Conservation (phyloP, 2,797 vertebrate genomes). For the Poecile montanus region DNA sequence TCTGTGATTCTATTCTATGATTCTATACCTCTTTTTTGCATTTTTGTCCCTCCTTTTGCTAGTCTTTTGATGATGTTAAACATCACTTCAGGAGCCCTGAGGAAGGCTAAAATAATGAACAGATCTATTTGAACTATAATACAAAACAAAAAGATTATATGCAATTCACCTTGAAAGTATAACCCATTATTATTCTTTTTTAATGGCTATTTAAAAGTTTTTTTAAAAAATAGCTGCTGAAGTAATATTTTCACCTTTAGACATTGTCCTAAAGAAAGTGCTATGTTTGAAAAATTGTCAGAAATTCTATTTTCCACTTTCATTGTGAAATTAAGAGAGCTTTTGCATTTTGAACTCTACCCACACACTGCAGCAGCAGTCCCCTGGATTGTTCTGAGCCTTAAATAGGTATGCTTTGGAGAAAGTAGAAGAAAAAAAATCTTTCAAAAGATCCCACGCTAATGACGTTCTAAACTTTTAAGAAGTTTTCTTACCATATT, state of each 20-base stretch:
- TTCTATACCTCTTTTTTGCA: background rate
- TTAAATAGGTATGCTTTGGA: constrained; percentile 53
- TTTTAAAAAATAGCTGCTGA: background rate
- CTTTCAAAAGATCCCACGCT: constrained; percentile 26
- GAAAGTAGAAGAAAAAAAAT: constrained; percentile 51
- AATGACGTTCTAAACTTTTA: constrained; percentile 62
- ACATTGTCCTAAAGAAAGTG: constrained; percentile 44
- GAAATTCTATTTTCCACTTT: constrained; percentile 58
- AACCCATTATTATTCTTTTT: constrained; percentile 34
- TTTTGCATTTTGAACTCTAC: constrained; percentile 59
- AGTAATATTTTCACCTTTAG: constrained; percentile 52
- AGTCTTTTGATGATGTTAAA: background rate
- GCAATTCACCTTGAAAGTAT: constrained; percentile 36
- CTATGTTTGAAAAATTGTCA: constrained; percentile 20
- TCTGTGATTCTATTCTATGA: background rate
- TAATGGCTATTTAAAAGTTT: constrained; percentile 13
- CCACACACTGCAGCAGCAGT: constrained; percentile 2
- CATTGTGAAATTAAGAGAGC: constrained; percentile 59
- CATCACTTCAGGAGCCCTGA: background rate
- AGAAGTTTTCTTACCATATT: constrained; percentile 64
- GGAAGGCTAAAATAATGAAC: constrained; percentile 55
- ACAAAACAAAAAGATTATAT: constrained; percentile 57
- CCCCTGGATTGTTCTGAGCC: constrained; percentile 53
- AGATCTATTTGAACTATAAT: constrained; percentile 12
- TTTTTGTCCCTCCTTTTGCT: constrained; percentile 10